Evolutionary conservation across 1,140 invertebrate species (phyloP).

Genomic region (Platyscapa corneri): DNA sequence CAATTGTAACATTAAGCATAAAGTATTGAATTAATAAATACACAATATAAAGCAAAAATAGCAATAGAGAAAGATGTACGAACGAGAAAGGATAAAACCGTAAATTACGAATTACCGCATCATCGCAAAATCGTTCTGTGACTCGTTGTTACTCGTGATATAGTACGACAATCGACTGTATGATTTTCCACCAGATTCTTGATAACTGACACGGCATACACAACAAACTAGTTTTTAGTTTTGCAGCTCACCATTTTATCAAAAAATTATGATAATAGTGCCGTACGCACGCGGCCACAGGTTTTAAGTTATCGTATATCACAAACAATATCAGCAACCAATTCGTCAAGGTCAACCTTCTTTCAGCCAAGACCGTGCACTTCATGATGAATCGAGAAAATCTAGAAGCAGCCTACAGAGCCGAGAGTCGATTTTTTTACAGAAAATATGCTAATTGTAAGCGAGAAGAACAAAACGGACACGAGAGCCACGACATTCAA

Average conservation of each 20-base stretch:
- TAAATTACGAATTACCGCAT: slow-evolving; percentile 44
- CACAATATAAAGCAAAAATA: slow-evolving; percentile 35
- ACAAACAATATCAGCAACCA: neutral
- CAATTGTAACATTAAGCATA: slow-evolving; percentile 50
- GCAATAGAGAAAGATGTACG: slow-evolving; percentile 40
- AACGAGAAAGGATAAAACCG: slow-evolving; percentile 32
- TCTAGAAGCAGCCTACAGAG: slow-evolving; percentile 51
- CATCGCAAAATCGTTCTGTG: slow-evolving; percentile 53
- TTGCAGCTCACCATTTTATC: slow-evolving; percentile 24
- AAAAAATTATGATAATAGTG: slow-evolving; percentile 44
- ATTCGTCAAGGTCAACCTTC: neutral
- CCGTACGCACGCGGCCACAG: slow-evolving; percentile 17
- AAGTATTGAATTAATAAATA: slow-evolving; percentile 46
- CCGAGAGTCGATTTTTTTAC: slow-evolving; percentile 50
- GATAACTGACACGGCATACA: slow-evolving; percentile 45
- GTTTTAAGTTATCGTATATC: slow-evolving; percentile 43
- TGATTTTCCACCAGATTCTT: slow-evolving; percentile 51
- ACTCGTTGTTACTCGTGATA: slow-evolving; percentile 54
- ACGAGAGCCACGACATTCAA: slow-evolving; percentile 57
- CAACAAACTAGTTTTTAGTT: slow-evolving; percentile 47
- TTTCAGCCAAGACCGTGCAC: slow-evolving; percentile 42
- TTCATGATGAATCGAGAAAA: slow-evolving; percentile 52
- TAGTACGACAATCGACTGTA: slow-evolving; percentile 51
- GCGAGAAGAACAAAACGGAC: slow-evolving; percentile 46
- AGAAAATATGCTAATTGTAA: slow-evolving; percentile 43